Percentiles rank a stretch among this genome's conserved stretches.
These are phyloP conservation scores for Scortum barcoo DNA, from an alignment of 2,113 vertebrate species.

Conservation along the genomic window DNA sequence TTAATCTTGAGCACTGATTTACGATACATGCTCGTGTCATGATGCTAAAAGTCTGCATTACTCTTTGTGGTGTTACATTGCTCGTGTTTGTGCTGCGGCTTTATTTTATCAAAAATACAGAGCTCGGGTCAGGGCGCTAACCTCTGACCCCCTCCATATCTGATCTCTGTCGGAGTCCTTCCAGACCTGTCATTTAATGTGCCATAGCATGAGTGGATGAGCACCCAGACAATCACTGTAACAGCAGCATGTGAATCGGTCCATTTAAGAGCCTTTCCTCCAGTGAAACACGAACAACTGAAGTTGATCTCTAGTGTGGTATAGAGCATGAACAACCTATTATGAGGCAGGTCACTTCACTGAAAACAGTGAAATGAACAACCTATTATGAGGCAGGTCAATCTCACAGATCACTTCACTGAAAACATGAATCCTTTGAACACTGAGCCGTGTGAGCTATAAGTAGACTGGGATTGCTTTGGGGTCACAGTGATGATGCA, in stretches of 20 bases:
- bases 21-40: neutral
- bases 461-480: slow-evolving; percentile 41
- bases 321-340: slow-evolving; percentile 39
- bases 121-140: neutral
- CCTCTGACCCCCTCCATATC: neutral
- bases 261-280: slow-evolving; percentile 8
- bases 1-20: too few relatives aligned
- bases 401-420: slow-evolving; percentile 31
- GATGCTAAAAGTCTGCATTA: neutral
- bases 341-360: slow-evolving; percentile 30
- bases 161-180: neutral
- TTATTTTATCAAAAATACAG: neutral
- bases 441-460: slow-evolving; percentile 31
- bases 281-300: neutral
- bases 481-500: slow-evolving; percentile 1
- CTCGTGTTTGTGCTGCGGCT: neutral
- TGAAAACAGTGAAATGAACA: slow-evolving; percentile 34
- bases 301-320: neutral
- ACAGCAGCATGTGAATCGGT: neutral
- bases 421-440: slow-evolving; percentile 17
- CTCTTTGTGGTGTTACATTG: neutral
- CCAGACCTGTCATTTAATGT: slow-evolving; percentile 3
- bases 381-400: slow-evolving; percentile 43
- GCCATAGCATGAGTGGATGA: neutral
- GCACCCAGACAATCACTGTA: slow-evolving; percentile 3